Conservation (phyloP, 92 coral and sea anemone species). For the Porites rus region DNA sequence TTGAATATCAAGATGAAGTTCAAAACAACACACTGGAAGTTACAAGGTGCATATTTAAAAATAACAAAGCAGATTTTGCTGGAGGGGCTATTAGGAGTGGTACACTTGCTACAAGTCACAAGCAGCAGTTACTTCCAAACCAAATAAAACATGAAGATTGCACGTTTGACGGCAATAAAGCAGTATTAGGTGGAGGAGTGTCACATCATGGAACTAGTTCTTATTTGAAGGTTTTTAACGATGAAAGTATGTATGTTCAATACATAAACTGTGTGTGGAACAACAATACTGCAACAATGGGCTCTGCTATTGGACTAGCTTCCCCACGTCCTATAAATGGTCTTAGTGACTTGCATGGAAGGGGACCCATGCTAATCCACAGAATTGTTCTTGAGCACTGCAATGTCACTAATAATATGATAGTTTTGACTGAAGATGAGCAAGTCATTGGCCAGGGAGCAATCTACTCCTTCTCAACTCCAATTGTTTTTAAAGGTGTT, state of each 20-base stretch:
- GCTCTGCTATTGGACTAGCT: constrained; percentile 87
- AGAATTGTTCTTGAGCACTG: constrained; percentile 68
- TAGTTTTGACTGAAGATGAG: constrained; percentile 64
- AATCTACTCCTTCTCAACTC: constrained; percentile 75
- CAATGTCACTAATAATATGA: constrained; percentile 63
- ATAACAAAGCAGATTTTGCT: constrained; percentile 69
- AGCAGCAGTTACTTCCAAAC: constrained; percentile 43
- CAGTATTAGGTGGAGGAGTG: constrained; percentile 81
- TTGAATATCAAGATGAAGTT: constrained; percentile 71
- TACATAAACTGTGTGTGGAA: constrained; percentile 69
- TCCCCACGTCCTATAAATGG: constrained; percentile 28
- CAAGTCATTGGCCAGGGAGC: constrained; percentile 88
- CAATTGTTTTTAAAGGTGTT: constrained; percentile 66
- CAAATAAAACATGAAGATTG: constrained; percentile 50
- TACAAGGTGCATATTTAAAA: constrained; percentile 34
- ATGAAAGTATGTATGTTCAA: background rate
- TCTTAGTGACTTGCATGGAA: constrained; percentile 28
- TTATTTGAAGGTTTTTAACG: background rate
- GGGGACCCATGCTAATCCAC: constrained; percentile 56
- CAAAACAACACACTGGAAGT: constrained; percentile 61
- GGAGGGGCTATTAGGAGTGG: constrained; percentile 93
- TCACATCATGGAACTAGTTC: constrained; percentile 73
- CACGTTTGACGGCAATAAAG: constrained; percentile 63
- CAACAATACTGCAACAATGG: constrained; percentile 84
- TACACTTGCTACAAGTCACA: constrained; percentile 16